Base-by-base conservation (phyloP, 2,797 vertebrate genomes). In the Hoplostethus mediterraneus region DNA sequence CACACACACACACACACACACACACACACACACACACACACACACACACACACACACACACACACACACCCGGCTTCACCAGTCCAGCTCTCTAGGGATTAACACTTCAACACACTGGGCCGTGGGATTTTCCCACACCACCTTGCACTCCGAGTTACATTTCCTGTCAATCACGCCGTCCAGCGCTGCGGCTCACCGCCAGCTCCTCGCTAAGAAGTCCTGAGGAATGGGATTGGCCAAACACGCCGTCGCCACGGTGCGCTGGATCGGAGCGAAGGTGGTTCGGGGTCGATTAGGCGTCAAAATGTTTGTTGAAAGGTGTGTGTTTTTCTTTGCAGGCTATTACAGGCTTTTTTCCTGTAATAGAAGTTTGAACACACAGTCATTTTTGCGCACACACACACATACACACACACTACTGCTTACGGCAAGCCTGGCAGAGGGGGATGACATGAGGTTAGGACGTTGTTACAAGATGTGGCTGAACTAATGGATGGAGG, bases 111-210 rank as follows among this genome's bases (percentile, higher is more conserved):
- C 85, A 74, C 83, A 69, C 71, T 68, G 51, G 47, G 47, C 68
- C 14, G 48, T 82, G 77, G 88, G 84, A 90, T 85, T 89, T 88
- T 86, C 89, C 85, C 83, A 86, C 85, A 77, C 38, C 67, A 33
- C 67, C 81, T 87, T 30, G 31, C 77, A 69, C 21, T 5, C 77
- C 14, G 62, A 62, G 66, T 88, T 79, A 65, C 66, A 67, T 71
- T 62, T 73, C 72, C 81, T 78, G 82, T 89, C 88, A 80, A 71
- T 89, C 85, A 83, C 63, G 48, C 49, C 0, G 45, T 5, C 17
- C 67, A 3, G 71, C 52, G 5, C 69, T 56, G 4, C 69, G n/a
- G 73, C 71, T 63, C 63, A 0, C 16, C 2, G 67, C 75, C 84
- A 77, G 80, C 67, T 61, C 5, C 33, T 9, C 42, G 11, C 58